phyloP scores from a whole-genome alignment of 37 sponge, comb jelly and placozoan species.

The Halichondria panicea region DNA sequence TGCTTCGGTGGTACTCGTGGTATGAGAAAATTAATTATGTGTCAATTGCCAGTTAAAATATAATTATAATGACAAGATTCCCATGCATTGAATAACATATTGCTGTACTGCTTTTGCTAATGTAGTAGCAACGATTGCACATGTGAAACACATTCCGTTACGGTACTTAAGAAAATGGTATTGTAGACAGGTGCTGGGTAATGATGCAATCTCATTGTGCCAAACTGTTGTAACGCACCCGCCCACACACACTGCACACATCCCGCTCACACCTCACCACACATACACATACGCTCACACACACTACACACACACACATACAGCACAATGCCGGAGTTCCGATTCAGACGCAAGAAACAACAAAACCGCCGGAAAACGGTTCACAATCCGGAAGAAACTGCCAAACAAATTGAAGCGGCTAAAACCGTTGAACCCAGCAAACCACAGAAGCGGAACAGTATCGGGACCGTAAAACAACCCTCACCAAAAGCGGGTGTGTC shows the following conservation, averaged over 20 bases:
- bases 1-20: too few relatives aligned
- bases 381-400: constrained; percentile 25
- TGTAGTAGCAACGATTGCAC: too few relatives aligned
- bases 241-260: neutral
- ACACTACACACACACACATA: neutral
- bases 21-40: too few relatives aligned
- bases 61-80: too few relatives aligned
- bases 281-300: constrained; percentile 15
- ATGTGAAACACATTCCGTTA: too few relatives aligned
- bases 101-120: too few relatives aligned
- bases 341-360: constrained; percentile 49
- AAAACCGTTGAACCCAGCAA: neutral
- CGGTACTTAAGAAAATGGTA: too few relatives aligned
- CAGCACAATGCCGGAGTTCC: constrained; percentile 50
- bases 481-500: neutral
- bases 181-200: too few relatives aligned
- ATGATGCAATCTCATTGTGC: too few relatives aligned
- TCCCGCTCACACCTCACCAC: neutral
- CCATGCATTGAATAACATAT: too few relatives aligned
- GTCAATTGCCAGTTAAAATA: too few relatives aligned
- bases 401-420: constrained; percentile 7
- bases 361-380: constrained; percentile 42
- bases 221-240: neutral
- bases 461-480: neutral
- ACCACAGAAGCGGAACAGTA: too few relatives aligned